Evolutionary conservation across 1,140 invertebrate species (phyloP).

Genomic region (Hesperophylax magnus): DNA sequence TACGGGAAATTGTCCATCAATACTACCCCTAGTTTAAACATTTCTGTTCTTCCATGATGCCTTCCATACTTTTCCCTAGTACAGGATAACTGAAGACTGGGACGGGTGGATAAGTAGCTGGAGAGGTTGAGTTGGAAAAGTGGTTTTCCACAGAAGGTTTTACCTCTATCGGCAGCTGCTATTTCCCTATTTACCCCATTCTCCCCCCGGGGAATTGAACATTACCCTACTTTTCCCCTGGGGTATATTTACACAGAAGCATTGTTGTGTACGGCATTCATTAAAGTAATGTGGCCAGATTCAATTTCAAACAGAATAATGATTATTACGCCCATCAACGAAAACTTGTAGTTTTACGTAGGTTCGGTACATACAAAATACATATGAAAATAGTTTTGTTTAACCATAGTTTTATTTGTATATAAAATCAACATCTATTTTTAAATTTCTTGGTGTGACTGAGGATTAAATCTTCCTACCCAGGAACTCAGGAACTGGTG

Average conservation of each 20-base stretch:
- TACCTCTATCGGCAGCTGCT: constrained; percentile 9
- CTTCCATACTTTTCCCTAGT: neutral
- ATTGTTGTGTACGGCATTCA: constrained; percentile 2
- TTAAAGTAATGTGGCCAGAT: neutral
- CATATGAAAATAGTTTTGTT: too few relatives aligned
- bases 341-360: too few relatives aligned
- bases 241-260: neutral
- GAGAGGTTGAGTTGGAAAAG: neutral
- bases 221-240: neutral
- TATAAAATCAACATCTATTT: too few relatives aligned
- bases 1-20: too few relatives aligned
- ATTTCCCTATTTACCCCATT: constrained; percentile 14
- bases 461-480: too few relatives aligned
- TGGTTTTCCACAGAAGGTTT: constrained; percentile 16
- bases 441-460: too few relatives aligned
- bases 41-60: neutral
- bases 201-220: neutral
- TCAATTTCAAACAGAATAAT: too few relatives aligned
- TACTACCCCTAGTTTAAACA: neutral
- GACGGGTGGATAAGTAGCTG: neutral
- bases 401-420: too few relatives aligned
- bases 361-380: too few relatives aligned
- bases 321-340: too few relatives aligned
- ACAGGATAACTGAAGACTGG: neutral
- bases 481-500: too few relatives aligned